Base-by-base conservation (phyloP, 2,113 vertebrate species). In the Odontophorus gujanensis region DNA sequence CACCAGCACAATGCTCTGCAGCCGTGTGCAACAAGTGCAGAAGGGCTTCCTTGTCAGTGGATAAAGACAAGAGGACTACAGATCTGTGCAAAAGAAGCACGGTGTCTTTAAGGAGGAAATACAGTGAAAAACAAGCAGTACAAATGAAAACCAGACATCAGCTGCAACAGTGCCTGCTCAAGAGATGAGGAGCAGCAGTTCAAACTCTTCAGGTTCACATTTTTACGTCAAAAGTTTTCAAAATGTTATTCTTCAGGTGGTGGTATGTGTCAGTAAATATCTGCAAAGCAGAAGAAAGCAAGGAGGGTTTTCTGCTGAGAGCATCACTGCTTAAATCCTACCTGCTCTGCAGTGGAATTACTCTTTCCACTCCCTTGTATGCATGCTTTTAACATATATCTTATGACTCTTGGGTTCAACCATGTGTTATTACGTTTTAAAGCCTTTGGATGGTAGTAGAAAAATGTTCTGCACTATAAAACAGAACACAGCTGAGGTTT, bases 401-500 rank as follows among this genome's bases (percentile, higher is more conserved):
- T 93, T 59, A 93, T 97, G 97, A 96, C 95, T 93, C 91, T 51
- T 81, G 96, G 96, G 95, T 97, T 97, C 96, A 69, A 68, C 90
- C 9, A 81, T 92, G 93, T 93, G 96, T 97, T 97, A 96, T 97
- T 98, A 96, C 96, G 83, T 96, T 97, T 95, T 96, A 97, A 97
- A 97, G 95, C 96, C 96, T 97, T 94, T 93, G 95, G 96, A 96
- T 96, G 97, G 97, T 95, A 96, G 96, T 97, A 95, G 95, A 48
- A 95, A 97, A 97, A 93, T 75, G 97, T 97, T 98, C 97, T 97
- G 98, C 95, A 28, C 97, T 96, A 98, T 98, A 98, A 98, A 98
- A 95, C 97, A 88, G 96, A 97, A 90, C 95, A 93, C 87, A 95
- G 97, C 91, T 94, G 97, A 97, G 95, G 95, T 97, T 96, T 97